These are phyloP conservation scores for Acanthosoma haemorrhoidale DNA, from an alignment of 2,888 invertebrate species.

Conservation along the genomic window DNA sequence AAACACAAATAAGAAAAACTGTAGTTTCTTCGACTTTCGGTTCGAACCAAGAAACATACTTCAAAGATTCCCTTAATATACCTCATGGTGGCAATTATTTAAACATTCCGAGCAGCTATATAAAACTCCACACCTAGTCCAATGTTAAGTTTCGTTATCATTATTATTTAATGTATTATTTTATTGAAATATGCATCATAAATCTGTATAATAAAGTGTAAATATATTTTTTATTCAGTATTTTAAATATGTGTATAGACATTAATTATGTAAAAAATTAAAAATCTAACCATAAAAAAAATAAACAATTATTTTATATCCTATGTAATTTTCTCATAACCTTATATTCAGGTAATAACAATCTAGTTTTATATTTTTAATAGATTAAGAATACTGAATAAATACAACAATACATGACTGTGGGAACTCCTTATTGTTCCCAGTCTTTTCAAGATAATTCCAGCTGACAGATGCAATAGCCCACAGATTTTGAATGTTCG, in stretches of 20 bases:
- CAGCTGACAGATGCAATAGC: not conserved
- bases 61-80: slow-evolving; percentile 16
- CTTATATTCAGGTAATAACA: not conserved
- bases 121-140: slow-evolving; percentile 15
- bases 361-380: not conserved
- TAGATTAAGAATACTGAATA: not conserved
- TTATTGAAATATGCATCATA: not conserved
- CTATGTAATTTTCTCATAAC: not conserved
- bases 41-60: slow-evolving; percentile 11
- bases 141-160: not conserved
- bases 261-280: not conserved
- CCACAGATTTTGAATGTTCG: not conserved
- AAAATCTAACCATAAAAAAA: not conserved
- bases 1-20: slow-evolving; percentile 6
- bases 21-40: not conserved
- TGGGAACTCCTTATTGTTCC: not conserved
- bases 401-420: not conserved
- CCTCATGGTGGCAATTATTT: slow-evolving; percentile 10
- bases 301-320: not conserved
- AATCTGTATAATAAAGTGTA: not conserved
- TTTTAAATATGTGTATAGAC: not conserved
- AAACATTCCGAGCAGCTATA: slow-evolving; percentile 11
- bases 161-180: not conserved
- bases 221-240: not conserved
- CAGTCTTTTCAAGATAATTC: not conserved